Conservation (phyloP, 2,888 invertebrate genomes). For the Apamea monoglypha region DNA sequence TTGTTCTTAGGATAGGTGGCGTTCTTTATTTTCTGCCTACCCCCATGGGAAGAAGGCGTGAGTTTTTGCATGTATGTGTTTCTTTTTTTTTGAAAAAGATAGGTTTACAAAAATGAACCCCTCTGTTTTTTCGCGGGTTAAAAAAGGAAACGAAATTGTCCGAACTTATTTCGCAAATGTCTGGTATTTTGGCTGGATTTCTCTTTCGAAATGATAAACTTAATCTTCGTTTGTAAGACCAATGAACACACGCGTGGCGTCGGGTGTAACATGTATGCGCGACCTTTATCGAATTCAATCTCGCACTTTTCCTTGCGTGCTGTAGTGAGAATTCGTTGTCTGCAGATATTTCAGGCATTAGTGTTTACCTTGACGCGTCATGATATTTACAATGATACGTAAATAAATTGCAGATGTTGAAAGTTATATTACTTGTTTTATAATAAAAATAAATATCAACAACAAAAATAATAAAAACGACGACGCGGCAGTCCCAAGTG, state of each 20-base stretch:
- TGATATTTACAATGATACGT: neutral
- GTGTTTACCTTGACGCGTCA: slow-evolving; percentile 40
- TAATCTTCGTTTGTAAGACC: neutral
- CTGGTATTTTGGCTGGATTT: neutral
- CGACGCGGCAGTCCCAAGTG: too few species aligned
- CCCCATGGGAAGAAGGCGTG: too few species aligned
- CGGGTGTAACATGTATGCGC: neutral
- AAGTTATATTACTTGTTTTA: neutral
- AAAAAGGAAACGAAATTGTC: neutral
- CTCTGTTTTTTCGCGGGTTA: too few species aligned
- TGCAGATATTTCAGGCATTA: slow-evolving; percentile 19
- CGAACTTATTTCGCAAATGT: neutral
- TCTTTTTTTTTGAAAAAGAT: neutral
- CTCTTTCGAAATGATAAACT: neutral
- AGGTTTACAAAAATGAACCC: neutral
- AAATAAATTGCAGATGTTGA: slow-evolving; percentile 10
- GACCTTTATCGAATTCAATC: slow-evolving; percentile 38
- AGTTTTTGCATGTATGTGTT: too few species aligned
- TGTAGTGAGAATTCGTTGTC: slow-evolving; percentile 2
- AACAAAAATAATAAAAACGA: too few species aligned
- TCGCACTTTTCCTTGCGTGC: slow-evolving; percentile 49
- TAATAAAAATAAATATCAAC: neutral
- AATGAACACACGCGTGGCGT: too few species aligned
- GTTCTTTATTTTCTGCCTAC: too few species aligned
- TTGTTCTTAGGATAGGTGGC: too few species aligned